Evolutionary conservation across 2,888 invertebrate species (phyloP), one percentile per base, ranked within the genome.

Genomic region (Leuctra nigra): DNA sequence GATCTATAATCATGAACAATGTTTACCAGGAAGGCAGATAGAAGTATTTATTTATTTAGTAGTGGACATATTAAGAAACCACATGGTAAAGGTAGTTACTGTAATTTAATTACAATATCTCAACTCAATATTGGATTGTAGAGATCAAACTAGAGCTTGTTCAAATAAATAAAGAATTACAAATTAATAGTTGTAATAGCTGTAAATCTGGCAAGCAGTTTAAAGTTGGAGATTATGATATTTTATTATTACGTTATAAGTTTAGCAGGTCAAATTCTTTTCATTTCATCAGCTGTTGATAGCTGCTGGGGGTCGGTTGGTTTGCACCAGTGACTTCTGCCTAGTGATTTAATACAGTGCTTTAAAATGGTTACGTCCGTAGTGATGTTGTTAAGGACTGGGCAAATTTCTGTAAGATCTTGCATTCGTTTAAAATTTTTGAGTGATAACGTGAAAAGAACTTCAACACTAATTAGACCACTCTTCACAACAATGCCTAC

Each of bases 351-450:
- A 29, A 29, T 29, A 29, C 7, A 11, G n/a, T n/a, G n/a, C n/a
- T 38, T 39, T 13, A 57, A 54, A 50, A 58, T 58, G 58, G 48
- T 50, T 55, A 4, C 55, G 35, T 36, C 38, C 41, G 14, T 58
- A 11, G 54, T 38, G 16, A 33, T 58, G 35, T 22, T 53, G 24
- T 25, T 47, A 16, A 54, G 29, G 48, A 2, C 25, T 13, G 14
- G 39, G 29, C 47, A 50, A 16, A 38, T 55, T 9, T 47, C 54
- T n/a, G 41, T 52, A 9, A 50, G 39, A 23, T 41, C 56, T 1
- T 29, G 25, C 29, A 33, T 9, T 25, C n/a, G 38, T 2, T 33
- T 24, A 13, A 50, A 29, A 29, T 18, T 20, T 41, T 7, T 56
- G 14, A 18, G 41, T 6, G 41, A 41, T 20, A 41, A 41, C 11